Evolutionary conservation across 2,888 invertebrate genomes (phyloP).

Genomic region (Pseudococcus jackbeardsleyi): DNA sequence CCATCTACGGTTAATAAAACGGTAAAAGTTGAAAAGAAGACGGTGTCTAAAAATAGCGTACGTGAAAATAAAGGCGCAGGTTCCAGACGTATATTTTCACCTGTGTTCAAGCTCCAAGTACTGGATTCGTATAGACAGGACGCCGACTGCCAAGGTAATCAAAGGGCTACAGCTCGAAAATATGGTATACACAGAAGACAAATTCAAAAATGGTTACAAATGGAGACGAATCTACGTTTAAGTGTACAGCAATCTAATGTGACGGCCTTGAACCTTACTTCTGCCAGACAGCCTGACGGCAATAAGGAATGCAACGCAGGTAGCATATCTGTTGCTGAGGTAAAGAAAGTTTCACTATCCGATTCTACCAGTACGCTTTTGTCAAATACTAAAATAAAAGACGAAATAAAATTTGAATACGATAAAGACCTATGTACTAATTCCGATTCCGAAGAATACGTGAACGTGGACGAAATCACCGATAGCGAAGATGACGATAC

Average conservation of each 20-base stretch:
- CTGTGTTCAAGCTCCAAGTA: constrained; percentile 90
- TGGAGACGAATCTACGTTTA: constrained; percentile 83
- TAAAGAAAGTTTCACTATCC: constrained; percentile 55
- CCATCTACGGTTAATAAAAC: constrained; percentile 69
- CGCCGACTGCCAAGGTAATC: constrained; percentile 89
- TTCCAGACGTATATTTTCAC: constrained; percentile 88
- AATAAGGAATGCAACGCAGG: constrained; percentile 58
- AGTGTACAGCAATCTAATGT: constrained; percentile 73
- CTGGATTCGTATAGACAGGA: constrained; percentile 89
- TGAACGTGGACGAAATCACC: constrained; percentile 67
- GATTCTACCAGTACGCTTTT: constrained; percentile 65
- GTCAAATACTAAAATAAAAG: constrained; percentile 57
- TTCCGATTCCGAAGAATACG: constrained; percentile 67
- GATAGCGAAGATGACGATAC: constrained; percentile 67
- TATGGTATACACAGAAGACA: constrained; percentile 91
- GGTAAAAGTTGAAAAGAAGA: constrained; percentile 62
- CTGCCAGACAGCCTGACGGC: constrained; percentile 71
- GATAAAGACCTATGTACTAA: constrained; percentile 2
- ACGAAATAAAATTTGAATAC: constrained; percentile 54
- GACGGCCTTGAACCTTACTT: constrained; percentile 72
- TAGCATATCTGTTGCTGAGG: constrained; percentile 40
- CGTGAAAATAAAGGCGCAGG: constrained; percentile 77
- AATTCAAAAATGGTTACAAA: constrained; percentile 93
- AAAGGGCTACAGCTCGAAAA: constrained; percentile 89
- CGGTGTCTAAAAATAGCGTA: constrained; percentile 67